A percentile compares a stretch with the other conserved stretches of the same genome.
phyloP scores from a whole-genome alignment of 2,113 vertebrate species.

The Phasianus colchicus region DNA sequence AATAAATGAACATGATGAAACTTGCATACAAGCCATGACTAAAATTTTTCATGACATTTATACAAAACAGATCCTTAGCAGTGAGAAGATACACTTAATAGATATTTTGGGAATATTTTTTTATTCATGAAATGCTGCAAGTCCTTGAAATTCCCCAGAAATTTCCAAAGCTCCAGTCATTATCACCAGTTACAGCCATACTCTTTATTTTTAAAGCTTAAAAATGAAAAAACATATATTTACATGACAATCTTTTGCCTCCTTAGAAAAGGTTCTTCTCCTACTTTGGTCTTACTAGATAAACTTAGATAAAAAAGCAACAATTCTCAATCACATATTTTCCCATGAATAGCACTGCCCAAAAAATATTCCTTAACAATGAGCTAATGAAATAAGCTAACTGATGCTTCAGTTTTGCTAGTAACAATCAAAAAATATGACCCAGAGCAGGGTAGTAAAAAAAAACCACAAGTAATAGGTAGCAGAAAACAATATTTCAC shows the following conservation, averaged over 20 bases:
- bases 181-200: accelerated
- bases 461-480: background rate
- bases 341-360: background rate
- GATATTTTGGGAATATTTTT: background rate
- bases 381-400: background rate
- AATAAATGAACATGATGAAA: background rate
- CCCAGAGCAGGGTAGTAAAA: background rate
- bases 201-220: background rate
- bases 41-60: background rate
- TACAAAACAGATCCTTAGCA: background rate
- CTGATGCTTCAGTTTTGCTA: background rate
- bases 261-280: background rate
- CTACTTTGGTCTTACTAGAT: background rate
- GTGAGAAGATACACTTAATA: background rate
- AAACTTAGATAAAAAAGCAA: background rate
- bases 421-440: background rate
- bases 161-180: background rate
- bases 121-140: background rate
- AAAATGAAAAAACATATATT: background rate
- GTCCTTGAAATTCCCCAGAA: background rate
- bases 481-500: background rate
- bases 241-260: background rate
- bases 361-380: background rate
- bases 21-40: background rate
- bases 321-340: background rate